These are phyloP conservation scores for Echinometra lucunter DNA, from an alignment of 53 echinoderm and acorn worm genomes.

Conservation along the genomic window DNA sequence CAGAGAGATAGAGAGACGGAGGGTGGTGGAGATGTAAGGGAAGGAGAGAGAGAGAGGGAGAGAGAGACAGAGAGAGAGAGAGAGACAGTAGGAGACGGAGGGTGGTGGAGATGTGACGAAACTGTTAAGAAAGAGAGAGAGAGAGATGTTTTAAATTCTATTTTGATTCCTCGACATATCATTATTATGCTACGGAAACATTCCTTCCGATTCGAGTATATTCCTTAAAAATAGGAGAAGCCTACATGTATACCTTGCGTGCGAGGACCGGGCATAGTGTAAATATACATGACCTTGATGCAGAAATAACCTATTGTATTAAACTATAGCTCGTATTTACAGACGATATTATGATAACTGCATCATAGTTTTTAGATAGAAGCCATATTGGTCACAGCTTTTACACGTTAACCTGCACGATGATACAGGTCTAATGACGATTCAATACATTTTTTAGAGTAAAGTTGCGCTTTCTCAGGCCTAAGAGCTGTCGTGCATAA, in stretches of 20 bases:
- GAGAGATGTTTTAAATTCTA: neutral
- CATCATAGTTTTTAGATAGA: neutral
- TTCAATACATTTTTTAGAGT: no score
- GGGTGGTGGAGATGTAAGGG: no score
- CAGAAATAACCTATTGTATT: neutral
- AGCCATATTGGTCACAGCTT: neutral
- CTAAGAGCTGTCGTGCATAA: no score
- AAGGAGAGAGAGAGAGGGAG: no score
- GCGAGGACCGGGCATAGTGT: neutral
- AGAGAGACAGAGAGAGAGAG: neutral
- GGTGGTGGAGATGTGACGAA: no score
- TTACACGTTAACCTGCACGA: no score
- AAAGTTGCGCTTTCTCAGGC: no score
- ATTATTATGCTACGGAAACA: neutral
- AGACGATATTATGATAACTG: neutral
- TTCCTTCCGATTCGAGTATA: neutral
- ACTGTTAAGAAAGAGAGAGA: no score
- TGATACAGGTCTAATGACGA: no score
- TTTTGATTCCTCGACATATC: neutral
- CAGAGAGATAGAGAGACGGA: neutral
- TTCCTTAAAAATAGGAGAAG: neutral
- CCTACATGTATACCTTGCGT: neutral
- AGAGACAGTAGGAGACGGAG: neutral
- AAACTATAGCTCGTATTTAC: neutral
- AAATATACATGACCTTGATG: neutral